These are phyloP conservation scores for Oreotragus oreotragus DNA, from an alignment of 2,113 vertebrate genomes.

Conservation along the genomic window DNA sequence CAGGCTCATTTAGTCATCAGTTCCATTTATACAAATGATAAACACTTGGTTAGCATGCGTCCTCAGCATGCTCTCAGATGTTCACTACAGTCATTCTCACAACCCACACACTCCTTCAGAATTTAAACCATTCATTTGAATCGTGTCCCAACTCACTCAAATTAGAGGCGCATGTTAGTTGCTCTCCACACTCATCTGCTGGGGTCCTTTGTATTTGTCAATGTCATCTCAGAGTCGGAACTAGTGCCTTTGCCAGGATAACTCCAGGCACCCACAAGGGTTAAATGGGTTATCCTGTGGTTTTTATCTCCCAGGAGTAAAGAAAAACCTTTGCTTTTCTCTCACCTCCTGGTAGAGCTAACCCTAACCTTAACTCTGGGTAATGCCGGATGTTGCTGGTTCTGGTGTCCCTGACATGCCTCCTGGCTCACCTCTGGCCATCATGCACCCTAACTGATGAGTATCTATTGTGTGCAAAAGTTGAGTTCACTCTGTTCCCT, in stretches of 20 bases:
- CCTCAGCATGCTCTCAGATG: not conserved
- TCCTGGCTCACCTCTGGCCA: not conserved
- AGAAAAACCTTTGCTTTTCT: not conserved
- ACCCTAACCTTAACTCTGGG: not conserved
- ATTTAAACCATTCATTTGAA: not conserved
- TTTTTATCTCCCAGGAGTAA: constrained; percentile 1
- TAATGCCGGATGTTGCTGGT: not conserved
- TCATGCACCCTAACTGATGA: not conserved
- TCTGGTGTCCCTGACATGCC: not conserved
- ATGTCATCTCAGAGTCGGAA: not conserved
- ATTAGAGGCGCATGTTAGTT: not conserved
- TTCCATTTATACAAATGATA: not conserved
- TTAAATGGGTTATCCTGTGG: not conserved
- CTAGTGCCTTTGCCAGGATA: not conserved
- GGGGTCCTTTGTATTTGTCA: not conserved
- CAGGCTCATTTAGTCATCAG: not conserved
- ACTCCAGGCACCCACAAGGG: not conserved
- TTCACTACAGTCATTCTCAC: not conserved
- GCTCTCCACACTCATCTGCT: not conserved
- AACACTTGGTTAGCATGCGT: not conserved
- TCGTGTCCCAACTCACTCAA: not conserved
- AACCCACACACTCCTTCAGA: not conserved
- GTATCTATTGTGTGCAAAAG: not conserved
- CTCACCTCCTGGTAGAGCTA: not conserved
- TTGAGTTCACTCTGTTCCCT: not conserved